Percentiles rank a stretch among this genome's conserved stretches.
phyloP scores from a whole-genome alignment of 2,797 vertebrate genomes.

The Euthynnus affinis region DNA sequence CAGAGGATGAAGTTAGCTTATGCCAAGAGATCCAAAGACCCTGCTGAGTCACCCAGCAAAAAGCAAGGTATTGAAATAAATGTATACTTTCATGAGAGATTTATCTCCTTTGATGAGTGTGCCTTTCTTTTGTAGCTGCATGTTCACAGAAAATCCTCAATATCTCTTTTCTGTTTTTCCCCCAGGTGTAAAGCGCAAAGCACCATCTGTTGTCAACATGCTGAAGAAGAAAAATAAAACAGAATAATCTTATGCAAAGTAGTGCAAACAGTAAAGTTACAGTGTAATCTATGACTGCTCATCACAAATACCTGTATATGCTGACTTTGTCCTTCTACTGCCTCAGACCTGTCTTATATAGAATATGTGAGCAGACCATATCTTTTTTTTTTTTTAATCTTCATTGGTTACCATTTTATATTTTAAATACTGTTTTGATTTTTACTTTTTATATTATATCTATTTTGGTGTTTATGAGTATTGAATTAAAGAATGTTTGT shows the following conservation, averaged over 20 bases:
- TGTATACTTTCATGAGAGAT: fast-evolving
- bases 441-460: not conserved
- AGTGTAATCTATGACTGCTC: not conserved
- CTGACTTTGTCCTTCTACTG: not conserved
- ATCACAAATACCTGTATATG: not conserved
- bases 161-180: conserved; percentile 8
- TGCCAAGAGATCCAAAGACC: conserved; percentile 66
- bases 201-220: conserved; percentile 65
- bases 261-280: not conserved
- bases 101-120: not conserved
- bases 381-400: not conserved
- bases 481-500: not conserved
- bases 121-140: not conserved
- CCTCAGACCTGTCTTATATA: not conserved
- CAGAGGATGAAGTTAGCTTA: conserved; percentile 85
- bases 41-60: conserved; percentile 50
- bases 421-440: not conserved
- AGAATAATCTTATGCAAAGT: not conserved
- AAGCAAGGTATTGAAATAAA: conserved; percentile 58
- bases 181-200: conserved; percentile 79
- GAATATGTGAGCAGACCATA: not conserved
- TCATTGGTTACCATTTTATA: not conserved
- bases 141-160: not conserved
- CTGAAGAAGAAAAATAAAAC: conserved; percentile 71
- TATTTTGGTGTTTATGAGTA: not conserved